Percentiles rank a stretch among this genome's conserved stretches.
phyloP scores from a whole-genome alignment of 2,797 vertebrate genomes.

The Falco columbarius region DNA sequence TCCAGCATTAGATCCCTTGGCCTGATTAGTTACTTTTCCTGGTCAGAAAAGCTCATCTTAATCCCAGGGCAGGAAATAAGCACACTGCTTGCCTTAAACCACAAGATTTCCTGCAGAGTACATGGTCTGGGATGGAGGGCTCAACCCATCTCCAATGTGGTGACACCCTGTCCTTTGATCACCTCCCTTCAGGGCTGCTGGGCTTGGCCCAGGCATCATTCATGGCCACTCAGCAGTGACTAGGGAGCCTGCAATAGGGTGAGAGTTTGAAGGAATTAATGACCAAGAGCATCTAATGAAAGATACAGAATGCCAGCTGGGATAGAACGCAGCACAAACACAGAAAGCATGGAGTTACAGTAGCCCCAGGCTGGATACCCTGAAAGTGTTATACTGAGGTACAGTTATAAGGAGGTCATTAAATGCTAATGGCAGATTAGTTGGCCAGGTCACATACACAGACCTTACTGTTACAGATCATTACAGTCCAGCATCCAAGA shows the following conservation, averaged over 20 bases:
- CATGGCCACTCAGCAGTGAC: neutral
- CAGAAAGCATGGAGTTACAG: neutral
- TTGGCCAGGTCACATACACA: fast-evolving
- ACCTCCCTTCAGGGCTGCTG: neutral
- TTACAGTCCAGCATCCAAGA: neutral
- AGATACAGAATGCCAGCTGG: neutral
- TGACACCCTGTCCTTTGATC: neutral
- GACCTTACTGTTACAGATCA: neutral
- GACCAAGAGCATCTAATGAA: fast-evolving
- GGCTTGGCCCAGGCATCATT: neutral
- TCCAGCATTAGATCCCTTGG: neutral
- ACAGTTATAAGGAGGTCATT: neutral
- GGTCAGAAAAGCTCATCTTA: neutral
- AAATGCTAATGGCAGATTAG: neutral
- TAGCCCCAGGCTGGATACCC: neutral
- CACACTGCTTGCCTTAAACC: neutral
- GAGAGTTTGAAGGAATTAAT: neutral
- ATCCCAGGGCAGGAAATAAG: neutral
- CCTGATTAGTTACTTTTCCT: neutral
- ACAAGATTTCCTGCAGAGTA: neutral
- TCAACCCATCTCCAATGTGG: neutral
- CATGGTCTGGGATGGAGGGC: fast-evolving
- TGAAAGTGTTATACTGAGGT: neutral
- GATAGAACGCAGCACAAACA: neutral
- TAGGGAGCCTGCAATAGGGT: fast-evolving